Percentiles rank a stretch among this genome's conserved stretches.
Conservation (phyloP, 2,888 invertebrate species). For the Drosophila monieri region DNA sequence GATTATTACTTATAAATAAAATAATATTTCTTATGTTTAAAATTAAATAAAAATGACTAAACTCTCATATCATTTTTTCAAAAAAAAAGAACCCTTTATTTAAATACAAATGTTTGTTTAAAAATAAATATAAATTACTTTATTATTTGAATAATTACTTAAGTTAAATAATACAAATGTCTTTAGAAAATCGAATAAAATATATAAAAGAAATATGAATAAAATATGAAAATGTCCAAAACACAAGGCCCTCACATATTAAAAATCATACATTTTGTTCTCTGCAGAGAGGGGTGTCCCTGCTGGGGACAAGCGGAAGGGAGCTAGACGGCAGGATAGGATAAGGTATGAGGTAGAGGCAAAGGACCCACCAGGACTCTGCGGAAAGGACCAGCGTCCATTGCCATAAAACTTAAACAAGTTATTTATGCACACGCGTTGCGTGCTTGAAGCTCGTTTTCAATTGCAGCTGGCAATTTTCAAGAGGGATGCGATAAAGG, state of each 20-base stretch:
- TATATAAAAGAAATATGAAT: not conserved
- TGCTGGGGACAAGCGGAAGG: too few relatives aligned
- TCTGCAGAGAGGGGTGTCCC: not conserved
- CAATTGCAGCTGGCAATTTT: conserved; percentile 63
- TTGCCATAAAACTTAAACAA: conserved; percentile 76
- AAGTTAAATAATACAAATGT: not conserved
- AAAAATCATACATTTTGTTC: conserved; percentile 1
- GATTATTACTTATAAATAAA: too few relatives aligned
- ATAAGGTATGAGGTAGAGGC: not conserved
- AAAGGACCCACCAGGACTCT: conserved; percentile 1
- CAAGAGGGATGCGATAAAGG: conserved; percentile 4
- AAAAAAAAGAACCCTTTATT: too few relatives aligned
- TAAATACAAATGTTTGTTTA: too few relatives aligned
- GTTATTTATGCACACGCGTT: conserved; percentile 76
- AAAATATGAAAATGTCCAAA: not conserved
- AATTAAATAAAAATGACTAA: too few relatives aligned
- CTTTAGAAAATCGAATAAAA: not conserved
- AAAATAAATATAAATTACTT: too few relatives aligned
- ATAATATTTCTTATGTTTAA: too few relatives aligned
- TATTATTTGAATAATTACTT: too few relatives aligned
- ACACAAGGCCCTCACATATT: not conserved
- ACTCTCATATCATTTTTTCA: too few relatives aligned
- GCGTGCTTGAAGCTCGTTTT: conserved; percentile 61
- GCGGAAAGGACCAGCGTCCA: conserved; percentile 39
- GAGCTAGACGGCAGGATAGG: not conserved